Percentiles rank a stretch among this genome's conserved stretches.
These are phyloP conservation scores for Beaufortia kweichowensis DNA, from an alignment of 2,113 vertebrate genomes.

Conservation along the genomic window DNA sequence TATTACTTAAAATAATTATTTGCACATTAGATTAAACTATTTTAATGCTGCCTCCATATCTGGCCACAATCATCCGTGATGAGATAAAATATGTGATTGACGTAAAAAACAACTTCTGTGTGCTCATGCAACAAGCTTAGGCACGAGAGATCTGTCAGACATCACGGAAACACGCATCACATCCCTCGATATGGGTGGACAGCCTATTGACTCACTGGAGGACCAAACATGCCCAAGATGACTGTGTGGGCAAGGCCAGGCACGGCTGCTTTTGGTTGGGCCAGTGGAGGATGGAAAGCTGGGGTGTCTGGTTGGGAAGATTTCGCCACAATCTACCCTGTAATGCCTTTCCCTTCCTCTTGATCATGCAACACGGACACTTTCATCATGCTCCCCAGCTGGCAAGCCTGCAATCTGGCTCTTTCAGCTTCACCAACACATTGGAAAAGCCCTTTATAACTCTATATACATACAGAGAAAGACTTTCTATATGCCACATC, in stretches of 20 bases:
- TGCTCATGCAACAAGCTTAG: constrained; percentile 1
- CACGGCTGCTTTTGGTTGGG: neutral
- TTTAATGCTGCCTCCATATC: neutral
- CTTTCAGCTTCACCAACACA: neutral
- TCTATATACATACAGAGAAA: too few relatives aligned
- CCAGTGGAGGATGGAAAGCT: neutral
- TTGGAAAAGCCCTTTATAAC: too few relatives aligned
- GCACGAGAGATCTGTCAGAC: constrained; percentile 11
- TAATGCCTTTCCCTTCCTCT: constrained; percentile 30
- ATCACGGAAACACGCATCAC: constrained; percentile 6
- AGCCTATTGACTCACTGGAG: constrained; percentile 39
- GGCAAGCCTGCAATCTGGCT: neutral
- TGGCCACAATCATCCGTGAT: neutral
- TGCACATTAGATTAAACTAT: neutral
- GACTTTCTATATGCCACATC: too few relatives aligned
- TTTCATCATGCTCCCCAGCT: neutral
- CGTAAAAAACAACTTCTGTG: neutral
- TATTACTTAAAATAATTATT: too few relatives aligned
- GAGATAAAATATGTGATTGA: neutral
- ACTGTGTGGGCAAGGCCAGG: constrained; percentile 6
- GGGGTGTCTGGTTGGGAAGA: constrained; percentile 5
- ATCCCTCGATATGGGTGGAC: constrained; percentile 6
- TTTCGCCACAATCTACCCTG: neutral
- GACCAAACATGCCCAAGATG: constrained; percentile 20
- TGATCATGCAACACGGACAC: neutral